These are phyloP conservation scores for Pseudococcus jackbeardsleyi DNA, from an alignment of 2,888 invertebrate genomes.

Conservation along the genomic window DNA sequence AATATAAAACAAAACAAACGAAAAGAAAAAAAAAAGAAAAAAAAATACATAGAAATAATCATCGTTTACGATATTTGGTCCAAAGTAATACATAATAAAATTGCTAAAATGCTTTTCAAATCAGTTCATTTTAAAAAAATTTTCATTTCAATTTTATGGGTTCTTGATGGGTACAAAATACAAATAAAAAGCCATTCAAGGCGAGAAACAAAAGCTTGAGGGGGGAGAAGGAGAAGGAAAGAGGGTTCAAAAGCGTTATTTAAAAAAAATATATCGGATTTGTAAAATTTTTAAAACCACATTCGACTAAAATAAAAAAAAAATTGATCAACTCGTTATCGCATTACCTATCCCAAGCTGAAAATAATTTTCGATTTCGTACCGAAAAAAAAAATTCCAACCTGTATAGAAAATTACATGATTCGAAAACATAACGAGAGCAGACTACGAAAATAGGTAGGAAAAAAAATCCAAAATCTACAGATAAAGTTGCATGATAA, in stretches of 20 bases:
- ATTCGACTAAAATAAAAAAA: no score
- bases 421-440: constrained; percentile 28
- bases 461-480: constrained; percentile 13
- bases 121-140: background rate
- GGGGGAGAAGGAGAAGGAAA: background rate
- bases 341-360: background rate
- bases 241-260: background rate
- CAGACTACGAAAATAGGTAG: constrained; percentile 22
- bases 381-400: background rate
- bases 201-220: background rate
- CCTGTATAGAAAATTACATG: background rate
- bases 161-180: background rate
- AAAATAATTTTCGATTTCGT: background rate
- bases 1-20: background rate
- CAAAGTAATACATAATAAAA: constrained; percentile 50
- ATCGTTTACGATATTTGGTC: constrained; percentile 43
- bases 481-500: background rate
- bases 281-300: no score
- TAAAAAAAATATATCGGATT: no score
- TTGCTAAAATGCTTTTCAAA: constrained; percentile 26
- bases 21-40: background rate
- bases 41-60: constrained; percentile 34
- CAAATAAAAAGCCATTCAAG: background rate
- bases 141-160: background rate
- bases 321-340: background rate